Evolutionary conservation across 1,140 invertebrate species (phyloP).

Genomic region (Saccostrea echinata): DNA sequence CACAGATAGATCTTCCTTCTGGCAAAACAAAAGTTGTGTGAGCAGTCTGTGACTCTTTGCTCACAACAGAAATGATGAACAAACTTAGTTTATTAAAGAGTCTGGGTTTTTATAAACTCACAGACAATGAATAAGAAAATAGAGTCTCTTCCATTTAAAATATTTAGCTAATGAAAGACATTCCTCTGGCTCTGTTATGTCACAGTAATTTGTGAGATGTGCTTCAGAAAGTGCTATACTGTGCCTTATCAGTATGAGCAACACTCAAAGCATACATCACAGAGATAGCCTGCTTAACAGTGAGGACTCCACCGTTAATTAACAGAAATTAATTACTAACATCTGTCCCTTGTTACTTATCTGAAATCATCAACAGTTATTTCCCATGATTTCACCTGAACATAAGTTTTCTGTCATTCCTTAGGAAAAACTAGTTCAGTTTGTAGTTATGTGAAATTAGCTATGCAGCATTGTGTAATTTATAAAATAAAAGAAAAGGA

Average conservation of each 20-base stretch:
- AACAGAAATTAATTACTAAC: neutral
- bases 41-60: too few species aligned
- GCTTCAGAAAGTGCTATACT: neutral
- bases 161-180: neutral
- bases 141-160: neutral
- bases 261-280: neutral
- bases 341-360: neutral
- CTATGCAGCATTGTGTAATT: too few species aligned
- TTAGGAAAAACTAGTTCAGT: too few species aligned
- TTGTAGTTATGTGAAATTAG: too few species aligned
- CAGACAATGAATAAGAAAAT: neutral
- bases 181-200: neutral
- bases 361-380: neutral
- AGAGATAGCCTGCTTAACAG: neutral
- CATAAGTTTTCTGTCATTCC: neutral
- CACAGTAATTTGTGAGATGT: slow-evolving; percentile 11
- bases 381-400: neutral
- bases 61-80: too few species aligned
- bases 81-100: too few species aligned
- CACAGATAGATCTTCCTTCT: too few species aligned
- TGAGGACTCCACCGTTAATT: neutral
- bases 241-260: neutral
- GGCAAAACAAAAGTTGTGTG: too few species aligned
- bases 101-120: slow-evolving; percentile 2
- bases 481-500: too few species aligned